Conservation (phyloP, 1,140 invertebrate genomes). For the Pseudomyrmex sp. region DNA sequence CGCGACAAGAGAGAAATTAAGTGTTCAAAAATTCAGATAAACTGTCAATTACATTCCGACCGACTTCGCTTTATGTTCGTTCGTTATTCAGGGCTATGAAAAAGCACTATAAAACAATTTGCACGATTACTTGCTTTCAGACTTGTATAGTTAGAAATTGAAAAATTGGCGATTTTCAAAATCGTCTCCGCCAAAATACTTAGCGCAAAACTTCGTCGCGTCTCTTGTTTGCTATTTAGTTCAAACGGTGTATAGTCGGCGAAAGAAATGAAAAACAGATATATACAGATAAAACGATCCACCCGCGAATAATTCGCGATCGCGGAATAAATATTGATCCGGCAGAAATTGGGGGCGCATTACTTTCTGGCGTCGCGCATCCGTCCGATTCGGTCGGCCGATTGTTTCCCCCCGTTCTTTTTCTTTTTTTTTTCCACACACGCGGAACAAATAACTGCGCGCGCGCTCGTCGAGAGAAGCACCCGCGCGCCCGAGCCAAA, state of each 20-base stretch:
- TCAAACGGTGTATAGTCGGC: too few relatives aligned
- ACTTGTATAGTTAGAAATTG: background rate
- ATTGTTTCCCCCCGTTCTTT: conserved; percentile 63
- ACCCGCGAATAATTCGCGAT: conserved; percentile 36
- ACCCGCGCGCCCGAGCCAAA: conserved; percentile 56
- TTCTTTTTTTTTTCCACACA: conserved; percentile 53
- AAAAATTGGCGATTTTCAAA: too few relatives aligned
- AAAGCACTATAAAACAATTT: background rate
- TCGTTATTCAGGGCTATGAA: conserved; percentile 10
- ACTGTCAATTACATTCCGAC: background rate
- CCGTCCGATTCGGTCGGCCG: conserved; percentile 59
- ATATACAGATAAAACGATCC: background rate
- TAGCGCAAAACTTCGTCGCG: too few relatives aligned
- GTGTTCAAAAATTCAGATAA: background rate
- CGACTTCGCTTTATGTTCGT: background rate
- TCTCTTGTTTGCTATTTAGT: too few relatives aligned
- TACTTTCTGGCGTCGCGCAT: conserved; percentile 49
- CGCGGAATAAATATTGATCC: conserved; percentile 53
- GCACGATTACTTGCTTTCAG: background rate
- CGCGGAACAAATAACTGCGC: conserved; percentile 69
- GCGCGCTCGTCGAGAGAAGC: conserved; percentile 64
- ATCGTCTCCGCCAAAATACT: too few relatives aligned
- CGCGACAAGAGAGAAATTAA: background rate
- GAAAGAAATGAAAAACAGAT: background rate
- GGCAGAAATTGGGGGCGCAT: conserved; percentile 54